Percentiles rank a stretch among this genome's conserved stretches.
These are phyloP conservation scores for Pimephales promelas DNA, from an alignment of 2,113 vertebrate species.

Conservation along the genomic window DNA sequence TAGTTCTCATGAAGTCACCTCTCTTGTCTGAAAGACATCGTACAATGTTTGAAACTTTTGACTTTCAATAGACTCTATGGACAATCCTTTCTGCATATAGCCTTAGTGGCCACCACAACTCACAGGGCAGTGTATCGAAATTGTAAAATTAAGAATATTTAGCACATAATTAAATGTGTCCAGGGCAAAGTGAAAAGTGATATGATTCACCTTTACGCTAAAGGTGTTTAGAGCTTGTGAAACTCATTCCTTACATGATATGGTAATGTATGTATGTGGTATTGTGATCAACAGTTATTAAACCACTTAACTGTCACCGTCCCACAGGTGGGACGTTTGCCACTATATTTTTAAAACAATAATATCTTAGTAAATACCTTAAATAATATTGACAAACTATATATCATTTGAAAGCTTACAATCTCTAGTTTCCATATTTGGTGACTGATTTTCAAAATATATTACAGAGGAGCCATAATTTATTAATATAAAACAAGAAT, in stretches of 20 bases:
- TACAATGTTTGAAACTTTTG: conserved; percentile 1
- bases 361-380: too few relatives aligned
- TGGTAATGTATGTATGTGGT: background rate
- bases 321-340: too few relatives aligned
- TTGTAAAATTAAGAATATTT: background rate
- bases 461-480: too few relatives aligned
- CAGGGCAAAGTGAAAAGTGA: background rate
- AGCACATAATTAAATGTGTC: background rate
- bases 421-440: too few relatives aligned
- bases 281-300: too few relatives aligned
- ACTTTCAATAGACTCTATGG: background rate
- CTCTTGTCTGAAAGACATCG: conserved; percentile 3
- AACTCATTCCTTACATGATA: background rate
- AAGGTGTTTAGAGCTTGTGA: background rate
- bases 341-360: too few relatives aligned
- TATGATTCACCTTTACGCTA: background rate
- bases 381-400: too few relatives aligned
- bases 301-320: too few relatives aligned
- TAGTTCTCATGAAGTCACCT: conserved; percentile 30
- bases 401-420: too few relatives aligned
- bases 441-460: too few relatives aligned
- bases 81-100: background rate
- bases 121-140: background rate
- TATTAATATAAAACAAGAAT: too few relatives aligned
- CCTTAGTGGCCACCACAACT: background rate